Conservation (phyloP, 2,888 invertebrate species). For the Dicyrtoma fusca region DNA sequence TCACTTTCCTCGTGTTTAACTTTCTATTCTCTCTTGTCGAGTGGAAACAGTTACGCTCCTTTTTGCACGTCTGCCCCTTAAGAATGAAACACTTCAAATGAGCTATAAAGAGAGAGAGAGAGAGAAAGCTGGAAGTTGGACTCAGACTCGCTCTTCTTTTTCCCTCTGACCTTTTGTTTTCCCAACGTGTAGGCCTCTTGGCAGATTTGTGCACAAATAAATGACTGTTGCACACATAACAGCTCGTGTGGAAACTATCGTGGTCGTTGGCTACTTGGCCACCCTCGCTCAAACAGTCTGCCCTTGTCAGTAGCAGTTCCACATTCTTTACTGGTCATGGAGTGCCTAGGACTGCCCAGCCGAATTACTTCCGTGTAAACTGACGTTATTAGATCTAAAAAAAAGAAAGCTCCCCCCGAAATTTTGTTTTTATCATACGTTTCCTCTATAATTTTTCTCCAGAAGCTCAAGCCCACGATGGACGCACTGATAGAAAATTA, state of each 20-base stretch:
- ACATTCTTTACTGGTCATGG: no score
- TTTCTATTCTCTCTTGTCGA: background rate
- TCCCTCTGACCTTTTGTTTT: background rate
- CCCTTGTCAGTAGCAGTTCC: no score
- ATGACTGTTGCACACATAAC: slow-evolving; percentile 7
- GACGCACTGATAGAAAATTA: no score
- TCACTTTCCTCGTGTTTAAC: background rate
- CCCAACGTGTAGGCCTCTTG: slow-evolving; percentile 13
- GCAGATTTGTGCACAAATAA: slow-evolving; percentile 12
- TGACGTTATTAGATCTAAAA: no score
- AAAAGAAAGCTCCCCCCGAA: no score
- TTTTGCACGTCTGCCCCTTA: slow-evolving; percentile 18
- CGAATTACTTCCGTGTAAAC: no score
- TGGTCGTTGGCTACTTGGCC: slow-evolving; percentile 1
- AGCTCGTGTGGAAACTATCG: slow-evolving; percentile 11
- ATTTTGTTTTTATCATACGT: no score
- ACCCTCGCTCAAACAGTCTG: background rate
- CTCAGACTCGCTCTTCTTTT: background rate
- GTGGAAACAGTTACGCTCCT: background rate
- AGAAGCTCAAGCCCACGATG: no score
- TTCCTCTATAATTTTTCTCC: no score
- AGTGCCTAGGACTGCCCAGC: no score
- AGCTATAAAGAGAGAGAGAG: slow-evolving; percentile 15
- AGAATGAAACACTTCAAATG: slow-evolving; percentile 17
- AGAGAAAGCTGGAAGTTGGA: background rate